Conservation (phyloP, 2,888 invertebrate genomes). For the Mimumesa dahlbomi region DNA sequence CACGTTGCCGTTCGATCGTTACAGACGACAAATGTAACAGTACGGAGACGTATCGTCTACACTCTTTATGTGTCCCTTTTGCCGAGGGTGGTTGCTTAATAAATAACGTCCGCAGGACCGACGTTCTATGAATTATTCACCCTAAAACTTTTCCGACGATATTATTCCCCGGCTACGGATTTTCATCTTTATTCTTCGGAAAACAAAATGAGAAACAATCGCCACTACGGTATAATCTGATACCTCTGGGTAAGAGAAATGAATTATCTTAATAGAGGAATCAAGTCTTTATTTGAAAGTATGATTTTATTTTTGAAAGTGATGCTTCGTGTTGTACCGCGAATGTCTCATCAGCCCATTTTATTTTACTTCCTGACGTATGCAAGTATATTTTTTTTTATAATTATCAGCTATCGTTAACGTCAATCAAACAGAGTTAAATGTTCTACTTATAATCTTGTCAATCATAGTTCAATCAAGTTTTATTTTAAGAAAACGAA, state of each 20-base stretch:
- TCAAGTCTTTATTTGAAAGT: no score
- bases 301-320: no score
- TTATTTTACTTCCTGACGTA: no score
- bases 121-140: conserved; percentile 66
- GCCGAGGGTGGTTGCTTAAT: conserved; percentile 55
- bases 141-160: conserved; percentile 31
- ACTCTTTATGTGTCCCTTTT: background rate
- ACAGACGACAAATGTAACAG: conserved; percentile 22
- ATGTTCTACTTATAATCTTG: no score
- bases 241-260: background rate
- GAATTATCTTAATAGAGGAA: background rate
- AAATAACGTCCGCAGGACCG: conserved; percentile 62
- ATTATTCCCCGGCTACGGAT: conserved; percentile 30
- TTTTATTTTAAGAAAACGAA: no score
- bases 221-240: conserved; percentile 22
- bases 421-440: no score
- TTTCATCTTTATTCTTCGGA: conserved; percentile 6
- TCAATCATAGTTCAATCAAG: no score
- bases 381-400: no score
- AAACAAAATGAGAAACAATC: conserved; percentile 35
- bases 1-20: conserved; percentile 7
- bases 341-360: no score
- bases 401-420: no score
- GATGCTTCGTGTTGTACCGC: no score
- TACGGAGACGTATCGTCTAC: background rate